Evolutionary conservation across 2,888 invertebrate genomes (phyloP), one percentile per base, ranked within the genome.

Genomic region (Labia minor): DNA sequence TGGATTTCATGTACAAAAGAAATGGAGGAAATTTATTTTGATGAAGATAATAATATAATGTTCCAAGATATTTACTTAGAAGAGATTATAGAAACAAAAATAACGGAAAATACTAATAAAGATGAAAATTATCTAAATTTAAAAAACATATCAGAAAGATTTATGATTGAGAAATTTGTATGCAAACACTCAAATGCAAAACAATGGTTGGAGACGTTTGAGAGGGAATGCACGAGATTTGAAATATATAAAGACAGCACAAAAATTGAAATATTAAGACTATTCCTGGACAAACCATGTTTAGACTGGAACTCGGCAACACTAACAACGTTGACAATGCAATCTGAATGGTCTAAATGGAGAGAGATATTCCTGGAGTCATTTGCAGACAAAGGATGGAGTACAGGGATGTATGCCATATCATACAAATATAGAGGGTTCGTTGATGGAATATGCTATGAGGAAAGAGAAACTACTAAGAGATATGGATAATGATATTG

Each of bases 351-450:
- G 63, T 63, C 63, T 63, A n/a, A 20, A 63, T 63, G 21, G 19
- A 73, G 72, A 69, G 62, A 70, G 6, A 72, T 61, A 69, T 73
- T 73, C 49, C 61, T 70, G 37, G 71, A 72, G 21, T 67, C 72
- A 63, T 73, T 73, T 66, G 68, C 71, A 66, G 68, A 72, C 62
- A 72, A 70, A 67, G 73, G 72, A 70, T 73, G 73, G 73, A 71
- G 64, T 66, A 70, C 68, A 49, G 67, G 66, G 18, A 70, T 8
- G 19, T 73, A 73, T 66, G 72, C 73, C 37, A 62, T 71, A 67
- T 64, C 66, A 21, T 73, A 69, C 65, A 73, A 64, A 65, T 72
- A 74, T 66, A 71, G 66, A 72, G 71, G 72, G 73, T 21, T 71
- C 69, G 67, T 66, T 73, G 19, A 68, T 70, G 37, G 71, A 73